phyloP scores from a whole-genome alignment of 2,113 vertebrate species.

The Anser cygnoides region DNA sequence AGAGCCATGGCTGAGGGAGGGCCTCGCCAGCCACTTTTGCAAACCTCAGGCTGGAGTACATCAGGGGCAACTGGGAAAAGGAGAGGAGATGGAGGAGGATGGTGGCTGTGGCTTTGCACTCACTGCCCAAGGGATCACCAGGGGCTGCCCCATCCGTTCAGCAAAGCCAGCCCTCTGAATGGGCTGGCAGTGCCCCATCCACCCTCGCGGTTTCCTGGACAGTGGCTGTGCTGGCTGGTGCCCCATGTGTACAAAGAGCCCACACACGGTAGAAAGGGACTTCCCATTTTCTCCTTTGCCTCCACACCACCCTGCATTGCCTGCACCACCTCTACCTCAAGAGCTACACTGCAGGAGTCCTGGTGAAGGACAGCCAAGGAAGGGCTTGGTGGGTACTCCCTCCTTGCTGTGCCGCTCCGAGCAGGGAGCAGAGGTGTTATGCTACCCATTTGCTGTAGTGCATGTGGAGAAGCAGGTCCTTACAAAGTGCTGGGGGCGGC shows the following conservation, averaged over 20 bases:
- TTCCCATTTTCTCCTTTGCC: neutral
- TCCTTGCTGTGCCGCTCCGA: neutral
- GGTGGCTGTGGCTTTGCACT: neutral
- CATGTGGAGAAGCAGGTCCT: neutral
- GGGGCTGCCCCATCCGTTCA: rapidly evolving
- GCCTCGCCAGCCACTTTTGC: neutral
- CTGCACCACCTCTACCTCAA: neutral
- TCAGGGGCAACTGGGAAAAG: neutral
- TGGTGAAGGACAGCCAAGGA: neutral
- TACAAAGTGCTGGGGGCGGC: neutral
- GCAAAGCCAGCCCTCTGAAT: neutral
- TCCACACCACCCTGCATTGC: rapidly evolving
- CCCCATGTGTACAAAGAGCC: neutral
- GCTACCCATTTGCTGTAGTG: rapidly evolving
- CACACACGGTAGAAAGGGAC: neutral
- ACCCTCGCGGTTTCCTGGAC: neutral
- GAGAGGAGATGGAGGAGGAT: neutral
- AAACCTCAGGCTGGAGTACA: neutral
- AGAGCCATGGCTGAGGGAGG: neutral
- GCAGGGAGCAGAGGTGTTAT: rapidly evolving
- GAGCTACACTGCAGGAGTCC: neutral
- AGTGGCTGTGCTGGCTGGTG: neutral
- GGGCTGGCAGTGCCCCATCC: neutral
- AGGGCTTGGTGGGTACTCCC: neutral
- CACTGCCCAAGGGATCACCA: rapidly evolving